Percentiles rank a stretch among this genome's conserved stretches.
Conservation (phyloP, 2,113 vertebrate genomes). For the Rhipidura dahli region DNA sequence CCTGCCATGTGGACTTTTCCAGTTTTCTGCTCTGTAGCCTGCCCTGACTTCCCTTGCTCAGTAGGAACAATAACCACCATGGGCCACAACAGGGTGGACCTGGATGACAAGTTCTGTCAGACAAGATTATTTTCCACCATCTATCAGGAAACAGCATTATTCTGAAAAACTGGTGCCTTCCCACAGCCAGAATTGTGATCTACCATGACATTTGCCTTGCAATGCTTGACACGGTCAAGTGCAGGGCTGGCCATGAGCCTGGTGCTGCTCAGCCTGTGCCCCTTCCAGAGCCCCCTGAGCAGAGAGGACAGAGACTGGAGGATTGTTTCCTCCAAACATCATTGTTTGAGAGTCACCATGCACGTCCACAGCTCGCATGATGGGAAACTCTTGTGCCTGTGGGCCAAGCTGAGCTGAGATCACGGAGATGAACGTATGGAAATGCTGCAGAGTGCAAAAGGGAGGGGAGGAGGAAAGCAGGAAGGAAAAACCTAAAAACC, state of each 20-base stretch:
- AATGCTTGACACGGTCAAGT: neutral
- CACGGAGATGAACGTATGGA: rapidly evolving
- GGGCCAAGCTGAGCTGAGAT: neutral
- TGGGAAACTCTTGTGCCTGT: neutral
- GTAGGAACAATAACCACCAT: neutral
- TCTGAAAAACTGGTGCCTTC: neutral
- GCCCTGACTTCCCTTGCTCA: neutral
- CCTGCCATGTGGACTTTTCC: neutral
- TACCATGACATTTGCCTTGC: rapidly evolving
- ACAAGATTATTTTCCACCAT: neutral
- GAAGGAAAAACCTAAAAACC: neutral
- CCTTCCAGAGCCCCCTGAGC: neutral
- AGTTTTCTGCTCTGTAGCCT: neutral
- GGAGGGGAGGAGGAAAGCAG: neutral
- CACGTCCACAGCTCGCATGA: neutral
- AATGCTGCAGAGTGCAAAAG: neutral
- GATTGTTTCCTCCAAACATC: neutral
- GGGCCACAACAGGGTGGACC: neutral
- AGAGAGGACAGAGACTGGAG: neutral
- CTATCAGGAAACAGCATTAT: neutral
- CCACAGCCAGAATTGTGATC: neutral
- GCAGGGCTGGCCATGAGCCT: neutral
- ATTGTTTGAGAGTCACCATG: neutral
- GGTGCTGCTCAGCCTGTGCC: neutral
- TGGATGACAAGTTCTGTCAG: neutral